Percentiles rank a stretch among this genome's conserved stretches.
Conservation (phyloP, 2,113 vertebrate species). For the Helogale parvula region DNA sequence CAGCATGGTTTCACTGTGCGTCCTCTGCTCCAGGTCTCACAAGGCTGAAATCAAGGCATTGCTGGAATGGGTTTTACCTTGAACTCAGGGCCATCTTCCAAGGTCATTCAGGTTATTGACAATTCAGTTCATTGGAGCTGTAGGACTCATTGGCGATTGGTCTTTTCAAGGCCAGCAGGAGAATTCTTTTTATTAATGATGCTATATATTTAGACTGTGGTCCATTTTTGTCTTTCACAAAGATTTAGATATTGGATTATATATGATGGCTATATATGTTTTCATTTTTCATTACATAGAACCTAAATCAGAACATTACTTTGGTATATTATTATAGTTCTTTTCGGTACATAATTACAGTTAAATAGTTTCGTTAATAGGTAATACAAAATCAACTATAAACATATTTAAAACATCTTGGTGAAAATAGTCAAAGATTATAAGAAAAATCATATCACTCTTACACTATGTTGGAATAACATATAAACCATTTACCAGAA, state of each 20-base stretch:
- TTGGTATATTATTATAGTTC: background rate
- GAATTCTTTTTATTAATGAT: slow-evolving; percentile 18
- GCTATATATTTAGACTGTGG: background rate
- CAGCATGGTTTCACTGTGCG: background rate
- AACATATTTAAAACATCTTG: background rate
- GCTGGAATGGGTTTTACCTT: background rate
- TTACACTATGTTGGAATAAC: background rate
- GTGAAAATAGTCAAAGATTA: slow-evolving; percentile 19
- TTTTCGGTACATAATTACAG: background rate
- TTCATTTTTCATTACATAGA: background rate
- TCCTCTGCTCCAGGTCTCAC: background rate
- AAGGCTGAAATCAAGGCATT: background rate
- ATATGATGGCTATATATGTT: background rate
- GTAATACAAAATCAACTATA: background rate
- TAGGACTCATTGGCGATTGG: background rate
- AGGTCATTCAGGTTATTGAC: background rate
- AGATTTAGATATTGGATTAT: background rate
- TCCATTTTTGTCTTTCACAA: background rate
- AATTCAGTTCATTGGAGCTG: background rate
- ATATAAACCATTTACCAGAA: background rate
- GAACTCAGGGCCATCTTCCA: background rate
- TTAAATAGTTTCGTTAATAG: slow-evolving; percentile 17
- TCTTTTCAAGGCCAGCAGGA: background rate
- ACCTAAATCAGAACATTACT: background rate
- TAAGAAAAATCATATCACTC: background rate